Evolutionary conservation across 1,140 invertebrate genomes (phyloP), one percentile per base, ranked within the genome.

Genomic region (Papilio helenus): DNA sequence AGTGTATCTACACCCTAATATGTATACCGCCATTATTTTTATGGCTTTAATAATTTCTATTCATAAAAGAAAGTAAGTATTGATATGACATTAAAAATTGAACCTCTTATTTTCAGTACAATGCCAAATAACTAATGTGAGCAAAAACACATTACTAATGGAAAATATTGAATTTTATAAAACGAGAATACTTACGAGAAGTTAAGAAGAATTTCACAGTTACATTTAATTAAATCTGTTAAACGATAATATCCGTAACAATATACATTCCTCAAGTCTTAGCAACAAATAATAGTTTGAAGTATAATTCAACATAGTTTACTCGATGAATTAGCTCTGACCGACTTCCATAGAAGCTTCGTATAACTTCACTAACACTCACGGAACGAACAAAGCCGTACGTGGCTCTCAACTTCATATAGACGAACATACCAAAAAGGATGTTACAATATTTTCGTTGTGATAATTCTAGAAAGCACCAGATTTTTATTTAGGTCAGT

Each of bases 1-100:
- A 76, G 83, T 83, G 81, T 85, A 83, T 83, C 79, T 81, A 83
- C 83, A 72, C 83, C 81, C 82, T 46, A 83, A 87, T 86, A 87
- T 87, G 85, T 85, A 84, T 87, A 86, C 78, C 77, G 82, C 82
- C 65, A 84, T 87, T 88, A 87, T 42, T 44, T 49, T 79, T 80
- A 79, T 71, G 73, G 72, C 20, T 58, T 72, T 61, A 65, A 72
- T 73, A 73, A 65, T 20, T 18, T 20, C 29, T 23, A 34, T 58
- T 73, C 7, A 16, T 34, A 29, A 68, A 68, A 12, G 34, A 68
- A 42, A 44, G 49, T 76, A 29, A 76, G 34, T 23, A 76, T 68
- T 20, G 55, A 74, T 7, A 65, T 16, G 1, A 29, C 26, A 65
- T 26, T 7, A 18, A 29, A 65, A 68, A 61, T 3, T 18, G 7